These are phyloP conservation scores for Leguminivora glycinivorella DNA, from an alignment of 1,140 invertebrate genomes.

Conservation along the genomic window DNA sequence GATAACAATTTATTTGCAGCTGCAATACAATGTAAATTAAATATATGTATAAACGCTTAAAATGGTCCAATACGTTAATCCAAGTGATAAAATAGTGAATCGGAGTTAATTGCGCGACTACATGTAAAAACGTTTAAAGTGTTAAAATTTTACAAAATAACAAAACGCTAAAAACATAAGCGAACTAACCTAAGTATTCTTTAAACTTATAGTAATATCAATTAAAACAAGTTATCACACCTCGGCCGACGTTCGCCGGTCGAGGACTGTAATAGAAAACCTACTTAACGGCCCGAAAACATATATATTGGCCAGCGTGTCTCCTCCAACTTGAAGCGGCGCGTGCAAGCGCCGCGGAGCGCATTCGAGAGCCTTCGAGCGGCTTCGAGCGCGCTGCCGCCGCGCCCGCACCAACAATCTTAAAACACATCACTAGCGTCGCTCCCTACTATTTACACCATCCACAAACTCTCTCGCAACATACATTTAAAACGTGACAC, in stretches of 20 bases:
- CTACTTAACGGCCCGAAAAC: slow-evolving; percentile 73
- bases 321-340: slow-evolving; percentile 13
- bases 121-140: slow-evolving; percentile 62
- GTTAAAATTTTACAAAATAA: slow-evolving; percentile 75
- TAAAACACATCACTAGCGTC: slow-evolving; percentile 30
- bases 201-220: slow-evolving; percentile 70
- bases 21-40: slow-evolving; percentile 39
- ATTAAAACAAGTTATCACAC: slow-evolving; percentile 69
- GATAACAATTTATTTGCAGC: slow-evolving; percentile 7
- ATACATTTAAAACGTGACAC: slow-evolving; percentile 32
- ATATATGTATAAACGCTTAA: slow-evolving; percentile 43
- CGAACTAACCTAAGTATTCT: slow-evolving; percentile 63
- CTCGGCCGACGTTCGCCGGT: slow-evolving; percentile 43
- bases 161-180: slow-evolving; percentile 72
- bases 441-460: slow-evolving; percentile 49
- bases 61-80: slow-evolving; percentile 54
- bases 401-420: slow-evolving; percentile 29
- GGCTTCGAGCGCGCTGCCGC: slow-evolving; percentile 27
- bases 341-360: slow-evolving; percentile 32
- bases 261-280: slow-evolving; percentile 58
- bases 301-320: slow-evolving; percentile 69
- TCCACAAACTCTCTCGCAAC: slow-evolving; percentile 34
- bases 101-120: slow-evolving; percentile 66
- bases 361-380: slow-evolving; percentile 37
- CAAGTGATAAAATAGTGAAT: slow-evolving; percentile 54